Percentiles rank a stretch among this genome's conserved stretches.
Evolutionary conservation across 2,888 invertebrate species (phyloP).

Genomic region (Dexiosoma caninum): DNA sequence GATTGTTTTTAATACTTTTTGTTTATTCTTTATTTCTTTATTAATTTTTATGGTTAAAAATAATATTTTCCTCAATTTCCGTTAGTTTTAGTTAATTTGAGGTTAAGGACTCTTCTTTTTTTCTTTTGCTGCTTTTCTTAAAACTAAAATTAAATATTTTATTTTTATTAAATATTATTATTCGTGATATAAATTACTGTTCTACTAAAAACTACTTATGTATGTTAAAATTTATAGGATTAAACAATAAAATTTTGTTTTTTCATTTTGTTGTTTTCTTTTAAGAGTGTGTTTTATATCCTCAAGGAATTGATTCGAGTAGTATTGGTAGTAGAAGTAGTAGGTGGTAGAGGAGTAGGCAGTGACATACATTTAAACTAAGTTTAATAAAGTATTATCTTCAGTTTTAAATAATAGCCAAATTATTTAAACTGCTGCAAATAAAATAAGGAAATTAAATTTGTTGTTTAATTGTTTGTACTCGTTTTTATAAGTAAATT

Average conservation of each 20-base stretch:
- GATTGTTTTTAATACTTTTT: not conserved
- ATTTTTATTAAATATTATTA: not conserved
- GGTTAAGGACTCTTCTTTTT: too few species aligned
- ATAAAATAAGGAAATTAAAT: constrained; percentile 47
- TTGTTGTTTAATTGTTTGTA: constrained; percentile 12
- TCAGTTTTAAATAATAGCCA: constrained; percentile 50
- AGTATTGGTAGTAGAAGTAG: constrained; percentile 36
- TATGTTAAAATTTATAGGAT: not conserved
- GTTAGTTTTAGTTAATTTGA: not conserved
- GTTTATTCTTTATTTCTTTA: not conserved
- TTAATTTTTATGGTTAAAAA: not conserved
- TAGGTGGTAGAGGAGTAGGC: constrained; percentile 45
- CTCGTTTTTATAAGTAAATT: not conserved
- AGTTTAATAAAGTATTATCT: constrained; percentile 21
- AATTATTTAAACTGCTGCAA: constrained; percentile 61
- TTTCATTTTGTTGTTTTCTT: not conserved
- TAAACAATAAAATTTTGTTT: not conserved
- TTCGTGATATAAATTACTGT: too few species aligned
- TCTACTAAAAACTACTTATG: not conserved
- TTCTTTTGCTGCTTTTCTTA: too few species aligned
- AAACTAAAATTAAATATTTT: too few species aligned
- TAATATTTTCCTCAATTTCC: not conserved
- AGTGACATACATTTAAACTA: constrained; percentile 37
- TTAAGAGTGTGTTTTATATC: not conserved
- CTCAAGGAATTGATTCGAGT: constrained; percentile 26